Evolutionary conservation across 35 echinoderm and acorn worm genomes (phyloP).

Genomic region (Diadema setosum): DNA sequence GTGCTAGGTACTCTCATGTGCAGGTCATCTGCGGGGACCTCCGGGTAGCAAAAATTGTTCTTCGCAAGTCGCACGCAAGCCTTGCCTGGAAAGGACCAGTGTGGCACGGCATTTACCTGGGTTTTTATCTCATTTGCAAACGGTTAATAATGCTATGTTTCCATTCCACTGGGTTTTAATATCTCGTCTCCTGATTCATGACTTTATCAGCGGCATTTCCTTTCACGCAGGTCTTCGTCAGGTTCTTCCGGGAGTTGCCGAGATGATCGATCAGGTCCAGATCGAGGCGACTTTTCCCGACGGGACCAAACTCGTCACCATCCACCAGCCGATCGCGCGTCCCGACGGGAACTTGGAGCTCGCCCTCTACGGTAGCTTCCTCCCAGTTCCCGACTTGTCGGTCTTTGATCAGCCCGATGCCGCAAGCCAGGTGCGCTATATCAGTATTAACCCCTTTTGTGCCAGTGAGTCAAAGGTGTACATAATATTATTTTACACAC

Average conservation of each 20-base stretch:
- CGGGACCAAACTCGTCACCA: conserved; percentile 72
- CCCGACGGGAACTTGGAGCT: conserved; percentile 41
- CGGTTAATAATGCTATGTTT: too few relatives aligned
- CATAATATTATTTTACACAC: not conserved
- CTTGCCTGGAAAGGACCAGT: too few relatives aligned
- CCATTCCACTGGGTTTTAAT: too few relatives aligned
- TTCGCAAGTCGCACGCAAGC: too few relatives aligned
- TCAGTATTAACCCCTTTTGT: not conserved
- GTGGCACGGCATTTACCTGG: too few relatives aligned
- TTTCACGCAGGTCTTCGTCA: conserved; percentile 67
- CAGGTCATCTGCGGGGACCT: too few relatives aligned
- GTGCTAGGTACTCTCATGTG: too few relatives aligned
- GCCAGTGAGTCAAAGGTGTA: too few relatives aligned
- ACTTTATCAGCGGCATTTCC: too few relatives aligned
- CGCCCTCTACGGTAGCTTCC: conserved; percentile 73
- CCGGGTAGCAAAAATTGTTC: too few relatives aligned
- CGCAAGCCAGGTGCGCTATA: not conserved
- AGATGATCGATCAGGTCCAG: conserved; percentile 78
- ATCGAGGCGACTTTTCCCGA: conserved; percentile 74
- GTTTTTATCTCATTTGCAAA: too few relatives aligned
- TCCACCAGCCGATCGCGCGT: conserved; percentile 50
- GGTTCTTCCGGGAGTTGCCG: conserved; percentile 59
- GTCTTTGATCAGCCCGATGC: conserved; percentile 20
- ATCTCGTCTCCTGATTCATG: too few relatives aligned
- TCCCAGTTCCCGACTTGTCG: conserved; percentile 48